A percentile compares a stretch with the other conserved stretches of the same genome.
phyloP scores from a whole-genome alignment of 2,797 vertebrate species.

The Bryconaethiops microstoma region DNA sequence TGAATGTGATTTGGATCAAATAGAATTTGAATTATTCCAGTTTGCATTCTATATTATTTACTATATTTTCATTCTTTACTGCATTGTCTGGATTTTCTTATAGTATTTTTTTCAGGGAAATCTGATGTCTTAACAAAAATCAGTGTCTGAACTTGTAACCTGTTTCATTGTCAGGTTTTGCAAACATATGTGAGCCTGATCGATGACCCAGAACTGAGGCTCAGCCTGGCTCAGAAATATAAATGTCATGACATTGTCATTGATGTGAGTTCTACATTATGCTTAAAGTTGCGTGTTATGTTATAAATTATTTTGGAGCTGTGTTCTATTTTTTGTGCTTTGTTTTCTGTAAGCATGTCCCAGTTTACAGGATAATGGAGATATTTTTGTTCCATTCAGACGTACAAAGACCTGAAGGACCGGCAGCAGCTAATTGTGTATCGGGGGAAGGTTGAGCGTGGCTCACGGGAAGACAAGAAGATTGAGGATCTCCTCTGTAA shows the following conservation, averaged over 20 bases:
- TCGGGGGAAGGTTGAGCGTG: constrained; percentile 84
- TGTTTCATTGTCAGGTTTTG: constrained; percentile 79
- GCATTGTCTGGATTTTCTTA: not conserved
- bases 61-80: not conserved
- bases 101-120: not conserved
- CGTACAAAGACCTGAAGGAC: constrained; percentile 90
- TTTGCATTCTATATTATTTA: too few species aligned
- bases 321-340: not conserved
- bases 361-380: not conserved
- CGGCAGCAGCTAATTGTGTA: constrained; percentile 87
- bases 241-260: constrained; percentile 96
- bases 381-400: constrained; percentile 72
- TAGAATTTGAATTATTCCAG: not conserved
- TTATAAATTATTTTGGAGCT: not conserved
- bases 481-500: constrained; percentile 86
- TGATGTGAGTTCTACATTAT: constrained; percentile 77
- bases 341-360: not conserved
- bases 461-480: constrained; percentile 85
- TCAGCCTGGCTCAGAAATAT: constrained; percentile 88
- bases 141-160: not conserved
- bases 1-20: not conserved
- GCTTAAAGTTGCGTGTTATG: not conserved
- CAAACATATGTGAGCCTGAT: constrained; percentile 90
- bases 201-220: constrained; percentile 83
- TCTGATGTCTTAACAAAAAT: not conserved